Evolutionary conservation across 2,888 invertebrate species (phyloP).

Genomic region (Limnephilus auricula): DNA sequence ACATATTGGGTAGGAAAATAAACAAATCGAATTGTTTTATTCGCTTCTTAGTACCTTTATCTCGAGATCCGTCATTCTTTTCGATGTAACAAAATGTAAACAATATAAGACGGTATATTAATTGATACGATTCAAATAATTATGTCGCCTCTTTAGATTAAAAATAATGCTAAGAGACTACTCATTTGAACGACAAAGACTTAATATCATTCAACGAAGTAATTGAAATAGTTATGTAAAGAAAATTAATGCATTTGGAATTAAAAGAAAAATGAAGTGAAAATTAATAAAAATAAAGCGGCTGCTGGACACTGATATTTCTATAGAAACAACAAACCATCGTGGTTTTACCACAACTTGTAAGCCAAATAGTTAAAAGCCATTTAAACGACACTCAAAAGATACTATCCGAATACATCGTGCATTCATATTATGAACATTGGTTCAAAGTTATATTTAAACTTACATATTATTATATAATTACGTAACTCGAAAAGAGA

Average conservation of each 20-base stretch:
- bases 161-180: conserved; percentile 24
- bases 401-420: conserved; percentile 42
- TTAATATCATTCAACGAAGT: neutral
- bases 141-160: conserved; percentile 7
- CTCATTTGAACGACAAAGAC: conserved; percentile 16
- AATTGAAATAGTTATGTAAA: conserved; percentile 20
- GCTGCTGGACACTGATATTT: conserved; percentile 57
- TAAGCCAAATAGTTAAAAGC: conserved; percentile 32
- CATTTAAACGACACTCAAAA: conserved; percentile 28
- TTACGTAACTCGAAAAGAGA: conserved; percentile 31
- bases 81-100: conserved; percentile 54
- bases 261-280: neutral
- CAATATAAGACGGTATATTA: conserved; percentile 28
- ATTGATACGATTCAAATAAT: conserved; percentile 21
- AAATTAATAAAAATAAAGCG: conserved; percentile 33
- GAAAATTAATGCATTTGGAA: conserved; percentile 36
- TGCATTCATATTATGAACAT: conserved; percentile 40
- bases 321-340: conserved; percentile 48
- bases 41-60: conserved; percentile 46
- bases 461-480: conserved; percentile 27
- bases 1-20: conserved; percentile 45
- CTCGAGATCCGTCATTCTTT: conserved; percentile 40
- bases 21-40: conserved; percentile 41
- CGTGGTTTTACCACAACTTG: conserved; percentile 42
- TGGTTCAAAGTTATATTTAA: conserved; percentile 22